These are phyloP conservation scores for Drosophila funebris DNA, from an alignment of 1,140 invertebrate species.

Conservation along the genomic window DNA sequence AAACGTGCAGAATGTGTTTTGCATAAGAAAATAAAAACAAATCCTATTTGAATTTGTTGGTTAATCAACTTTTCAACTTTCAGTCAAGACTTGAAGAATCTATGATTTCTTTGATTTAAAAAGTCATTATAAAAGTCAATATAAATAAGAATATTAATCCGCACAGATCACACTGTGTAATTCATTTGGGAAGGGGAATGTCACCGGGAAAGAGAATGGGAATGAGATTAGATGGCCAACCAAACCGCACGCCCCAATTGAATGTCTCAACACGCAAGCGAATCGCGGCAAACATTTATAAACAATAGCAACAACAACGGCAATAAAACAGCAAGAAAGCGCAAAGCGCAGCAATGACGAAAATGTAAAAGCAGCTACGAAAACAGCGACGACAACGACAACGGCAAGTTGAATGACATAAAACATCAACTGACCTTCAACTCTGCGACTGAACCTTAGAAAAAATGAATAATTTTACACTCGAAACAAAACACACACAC, in stretches of 20 bases:
- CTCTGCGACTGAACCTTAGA: slow-evolving; percentile 83
- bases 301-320: slow-evolving; percentile 21
- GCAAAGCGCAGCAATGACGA: slow-evolving; percentile 58
- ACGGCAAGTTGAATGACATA: slow-evolving; percentile 83
- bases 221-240: slow-evolving; percentile 16
- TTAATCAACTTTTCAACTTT: too few species aligned
- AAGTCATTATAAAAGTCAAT: too few species aligned
- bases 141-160: too few species aligned
- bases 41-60: neutral
- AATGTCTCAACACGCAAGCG: slow-evolving; percentile 61
- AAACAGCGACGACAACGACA: slow-evolving; percentile 34
- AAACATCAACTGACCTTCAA: slow-evolving; percentile 83
- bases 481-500: slow-evolving; percentile 50
- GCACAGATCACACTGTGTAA: neutral
- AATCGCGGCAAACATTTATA: slow-evolving; percentile 41
- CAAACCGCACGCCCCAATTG: slow-evolving; percentile 55
- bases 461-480: slow-evolving; percentile 83
- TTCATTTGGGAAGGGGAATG: slow-evolving; percentile 3
- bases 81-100: too few species aligned
- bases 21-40: neutral
- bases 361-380: slow-evolving; percentile 57
- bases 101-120: too few species aligned
- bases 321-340: slow-evolving; percentile 47
- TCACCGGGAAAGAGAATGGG: neutral
- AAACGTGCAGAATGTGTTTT: neutral